Evolutionary conservation across 2,113 vertebrate species (phyloP).

Genomic region (Protobothrops flavoviridis): DNA sequence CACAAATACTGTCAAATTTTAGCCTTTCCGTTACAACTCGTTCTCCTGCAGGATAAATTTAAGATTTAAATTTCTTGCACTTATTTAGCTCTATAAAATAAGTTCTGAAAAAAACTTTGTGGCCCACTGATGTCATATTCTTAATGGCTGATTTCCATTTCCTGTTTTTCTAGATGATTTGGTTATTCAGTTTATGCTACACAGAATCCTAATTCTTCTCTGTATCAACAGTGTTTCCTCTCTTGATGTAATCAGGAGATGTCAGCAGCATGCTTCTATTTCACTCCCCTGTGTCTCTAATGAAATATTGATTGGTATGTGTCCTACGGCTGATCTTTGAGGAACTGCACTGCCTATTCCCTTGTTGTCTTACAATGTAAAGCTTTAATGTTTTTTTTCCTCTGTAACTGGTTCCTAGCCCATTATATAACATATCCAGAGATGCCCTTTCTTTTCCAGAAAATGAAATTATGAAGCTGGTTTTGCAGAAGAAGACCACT

Average conservation of each 20-base stretch:
- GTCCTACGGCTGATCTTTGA: constrained; percentile 7
- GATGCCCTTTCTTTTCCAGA: background rate
- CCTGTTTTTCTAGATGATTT: background rate
- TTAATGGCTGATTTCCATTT: background rate
- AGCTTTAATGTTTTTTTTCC: background rate
- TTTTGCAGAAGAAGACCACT: background rate
- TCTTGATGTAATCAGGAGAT: constrained; percentile 18
- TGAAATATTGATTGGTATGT: constrained; percentile 21
- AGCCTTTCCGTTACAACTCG: background rate
- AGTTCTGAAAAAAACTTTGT: background rate
- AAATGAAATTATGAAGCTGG: background rate
- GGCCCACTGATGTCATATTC: background rate
- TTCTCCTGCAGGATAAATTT: background rate
- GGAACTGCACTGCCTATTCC: background rate
- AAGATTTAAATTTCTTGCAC: background rate
- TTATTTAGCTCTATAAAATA: background rate
- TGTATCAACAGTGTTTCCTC: background rate
- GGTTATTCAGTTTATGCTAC: constrained; percentile 8
- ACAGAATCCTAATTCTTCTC: background rate
- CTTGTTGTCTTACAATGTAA: background rate
- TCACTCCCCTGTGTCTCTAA: constrained; percentile 8
- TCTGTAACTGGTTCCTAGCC: background rate
- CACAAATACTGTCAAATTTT: background rate
- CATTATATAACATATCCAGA: background rate
- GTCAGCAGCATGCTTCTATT: constrained; percentile 4